Evolutionary conservation across 2,113 vertebrate species (phyloP).

Genomic region (Barbus barbus): DNA sequence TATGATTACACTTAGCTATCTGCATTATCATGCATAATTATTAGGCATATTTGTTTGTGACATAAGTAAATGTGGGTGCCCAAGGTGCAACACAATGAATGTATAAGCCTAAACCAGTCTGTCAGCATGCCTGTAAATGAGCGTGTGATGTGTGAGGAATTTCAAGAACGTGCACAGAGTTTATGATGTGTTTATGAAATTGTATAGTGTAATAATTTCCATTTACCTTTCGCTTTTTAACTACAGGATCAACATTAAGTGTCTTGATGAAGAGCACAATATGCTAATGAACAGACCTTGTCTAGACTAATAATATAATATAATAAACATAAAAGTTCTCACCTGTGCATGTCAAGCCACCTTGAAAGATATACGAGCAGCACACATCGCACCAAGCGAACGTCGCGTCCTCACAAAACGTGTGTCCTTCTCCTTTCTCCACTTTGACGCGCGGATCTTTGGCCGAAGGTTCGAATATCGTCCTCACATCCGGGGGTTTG

Average conservation of each 20-base stretch:
- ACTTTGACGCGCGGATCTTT: conserved; percentile 69
- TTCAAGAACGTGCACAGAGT: background rate
- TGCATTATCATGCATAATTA: background rate
- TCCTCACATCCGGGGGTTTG: conserved; percentile 76
- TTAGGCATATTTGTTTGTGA: background rate
- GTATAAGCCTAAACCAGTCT: conserved; percentile 58
- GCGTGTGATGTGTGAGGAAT: conserved; percentile 16
- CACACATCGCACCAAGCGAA: conserved; percentile 76
- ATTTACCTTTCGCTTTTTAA: background rate
- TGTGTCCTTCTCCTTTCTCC: conserved; percentile 75
- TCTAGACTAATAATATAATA: background rate
- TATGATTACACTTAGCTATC: too few species aligned
- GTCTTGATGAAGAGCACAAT: background rate
- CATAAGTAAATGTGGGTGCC: background rate
- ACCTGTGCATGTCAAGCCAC: conserved; percentile 73
- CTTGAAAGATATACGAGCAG: conserved; percentile 66
- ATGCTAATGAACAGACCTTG: background rate
- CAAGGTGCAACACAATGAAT: background rate
- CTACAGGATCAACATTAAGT: background rate
- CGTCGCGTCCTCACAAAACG: conserved; percentile 59
- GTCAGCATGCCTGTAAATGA: conserved; percentile 57
- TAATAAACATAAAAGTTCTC: conserved; percentile 39
- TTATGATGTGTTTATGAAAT: background rate
- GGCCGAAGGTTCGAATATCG: conserved; percentile 80
- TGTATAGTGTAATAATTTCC: background rate